Base-by-base conservation (phyloP, 2,797 vertebrate species). In the Pangasius sanitwongsei region DNA sequence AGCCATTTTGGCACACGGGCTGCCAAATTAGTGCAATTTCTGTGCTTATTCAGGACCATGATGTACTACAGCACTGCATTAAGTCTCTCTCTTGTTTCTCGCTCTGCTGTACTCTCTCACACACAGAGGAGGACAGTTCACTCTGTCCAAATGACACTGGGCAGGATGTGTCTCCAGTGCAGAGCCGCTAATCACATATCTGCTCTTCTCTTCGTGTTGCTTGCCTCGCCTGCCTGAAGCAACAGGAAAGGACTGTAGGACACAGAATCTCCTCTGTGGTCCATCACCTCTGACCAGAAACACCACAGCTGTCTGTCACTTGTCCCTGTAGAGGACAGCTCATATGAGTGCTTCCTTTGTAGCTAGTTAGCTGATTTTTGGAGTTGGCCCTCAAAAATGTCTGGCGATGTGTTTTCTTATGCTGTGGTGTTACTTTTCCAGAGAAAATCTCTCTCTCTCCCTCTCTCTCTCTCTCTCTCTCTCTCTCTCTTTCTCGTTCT, bases 21-120 rank as follows among this genome's bases (percentile, higher is more conserved):
- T 81, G 90, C 92, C 92, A 91, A 92, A 92, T 94, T 93, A 92
- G 90, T 93, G 92, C 92, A 92, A 91, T 94, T 92, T 93, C 85
- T 91, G 93, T 91, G 92, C 90, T 92, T 93, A 93, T 90, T 92
- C 91, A 37, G 89, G 74, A 92, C 89, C 77, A 88, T 88, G 82
- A 91, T 74, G 87, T 81, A 57, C 55, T 67, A 83, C 84, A 53
- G 59, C 16, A 34, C 80, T 69, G 69, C 85, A 85, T 34, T 90
- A 87, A 74, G 78, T 88, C 50, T 57, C 44, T 57, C 50, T 28
- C 57, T 41, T 75, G 13, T 80, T 28, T 37, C 63, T 83, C 34
- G 48, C 48, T 48, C 50, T 23, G n/a, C 12, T 34, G 48, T 48
- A 48, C 61, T 34, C 23, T 74, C 23, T 3, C 83, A 50, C 37